Evolutionary conservation across 2,888 invertebrate species (phyloP), one percentile per base, ranked within the genome.

Genomic region (Ormia ochracea): DNA sequence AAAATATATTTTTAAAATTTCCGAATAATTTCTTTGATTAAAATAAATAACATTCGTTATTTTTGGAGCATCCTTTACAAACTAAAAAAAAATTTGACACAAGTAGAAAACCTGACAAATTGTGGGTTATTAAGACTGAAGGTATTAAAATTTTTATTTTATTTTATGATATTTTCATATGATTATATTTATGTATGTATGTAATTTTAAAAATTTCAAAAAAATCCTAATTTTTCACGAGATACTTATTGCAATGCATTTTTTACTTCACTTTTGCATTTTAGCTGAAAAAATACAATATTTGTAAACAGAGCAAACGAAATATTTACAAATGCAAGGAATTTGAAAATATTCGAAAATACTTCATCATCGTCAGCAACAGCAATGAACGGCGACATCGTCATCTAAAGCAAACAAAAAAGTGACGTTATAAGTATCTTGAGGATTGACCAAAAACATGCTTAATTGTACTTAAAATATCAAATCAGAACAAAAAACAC

Each of bases 381-480:
- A 41, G 17, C 45, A 52, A 33, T n/a, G 21, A 48, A 14, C 58
- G 19, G 12, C 54, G 14, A 17, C 52, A 19, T 4, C 56, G 36
- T 2, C 56, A 63, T 54, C 14, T 19, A 63, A 9, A 38, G 45
- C 63, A 48, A 74, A 65, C 65, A 38, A 58, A 73, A 61, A 61
- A 63, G 61, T 56, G 69, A 58, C 68, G 63, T 74, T 74, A 54
- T 76, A 72, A 76, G 76, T 76, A 76, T 80, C 76, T 73, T 69
- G 26, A 58, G 76, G 80, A 80, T 80, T 80, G 73, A 72, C 66
- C 68, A 72, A 66, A 68, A 76, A 76, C 76, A 80, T 76, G 68
- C 68, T 61, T 50, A 66, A 73, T 65, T 48, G 75, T 75, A 79
- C 65, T 79, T 79, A 66, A 79, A 59, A 72, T 61, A 76, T 31